Evolutionary conservation across 92 coral and sea anemone genomes (phyloP).

Genomic region (Phenganax marumi): DNA sequence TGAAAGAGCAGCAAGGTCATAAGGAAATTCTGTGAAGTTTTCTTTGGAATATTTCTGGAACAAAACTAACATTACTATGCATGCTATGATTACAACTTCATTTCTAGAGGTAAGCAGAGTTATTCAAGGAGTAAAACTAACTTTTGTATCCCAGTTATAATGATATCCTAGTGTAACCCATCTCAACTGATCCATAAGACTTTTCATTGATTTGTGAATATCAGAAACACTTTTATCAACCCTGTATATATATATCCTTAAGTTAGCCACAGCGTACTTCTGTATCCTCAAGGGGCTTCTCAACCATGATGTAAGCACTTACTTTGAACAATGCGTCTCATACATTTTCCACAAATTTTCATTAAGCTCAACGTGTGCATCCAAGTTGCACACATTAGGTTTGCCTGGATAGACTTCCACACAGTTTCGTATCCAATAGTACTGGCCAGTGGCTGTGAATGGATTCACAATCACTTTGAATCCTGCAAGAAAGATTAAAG

Average conservation of each 20-base stretch:
- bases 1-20: constrained; percentile 50
- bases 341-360: constrained; percentile 41
- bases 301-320: not conserved
- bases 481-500: constrained; percentile 45
- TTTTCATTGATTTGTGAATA: not conserved
- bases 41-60: constrained; percentile 60
- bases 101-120: not conserved
- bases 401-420: constrained; percentile 58
- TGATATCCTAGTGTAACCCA: constrained; percentile 80
- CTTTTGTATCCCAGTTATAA: constrained; percentile 76
- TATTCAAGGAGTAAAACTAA: constrained; percentile 11
- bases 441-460: constrained; percentile 49
- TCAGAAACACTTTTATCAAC: not conserved
- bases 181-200: constrained; percentile 63
- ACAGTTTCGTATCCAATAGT: constrained; percentile 54
- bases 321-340: constrained; percentile 23
- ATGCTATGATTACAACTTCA: not conserved
- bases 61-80: not conserved
- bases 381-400: constrained; percentile 70
- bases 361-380: constrained; percentile 63
- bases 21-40: constrained; percentile 57
- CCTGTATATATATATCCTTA: not conserved
- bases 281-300: not conserved
- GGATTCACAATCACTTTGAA: constrained; percentile 66
- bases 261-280: not conserved